Conservation (phyloP, 2,113 vertebrate species). For the Brachionichthys hirsutus region DNA sequence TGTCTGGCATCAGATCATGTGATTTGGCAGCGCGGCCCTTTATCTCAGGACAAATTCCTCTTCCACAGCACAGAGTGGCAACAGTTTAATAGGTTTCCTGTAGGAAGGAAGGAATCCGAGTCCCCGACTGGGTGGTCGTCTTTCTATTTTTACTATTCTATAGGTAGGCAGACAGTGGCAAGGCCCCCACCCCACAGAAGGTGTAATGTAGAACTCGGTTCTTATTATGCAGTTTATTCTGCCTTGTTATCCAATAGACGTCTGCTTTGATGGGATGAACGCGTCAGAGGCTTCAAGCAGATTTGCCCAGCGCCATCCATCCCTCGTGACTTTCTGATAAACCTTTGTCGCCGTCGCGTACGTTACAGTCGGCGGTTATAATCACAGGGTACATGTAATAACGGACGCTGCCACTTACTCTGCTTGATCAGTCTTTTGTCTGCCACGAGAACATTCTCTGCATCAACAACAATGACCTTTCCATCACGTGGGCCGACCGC, state of each 20-base stretch:
- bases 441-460: conserved; percentile 96
- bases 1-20: conserved; percentile 34
- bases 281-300: conserved; percentile 30
- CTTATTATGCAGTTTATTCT: conserved; percentile 63
- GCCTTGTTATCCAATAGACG: conserved; percentile 65
- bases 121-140: conserved; percentile 49
- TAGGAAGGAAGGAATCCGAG: conserved; percentile 47
- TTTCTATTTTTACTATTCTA: conserved; percentile 46
- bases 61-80: conserved; percentile 36
- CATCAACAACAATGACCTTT: conserved; percentile 97
- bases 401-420: conserved; percentile 81
- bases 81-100: conserved; percentile 67
- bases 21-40: conserved; percentile 49
- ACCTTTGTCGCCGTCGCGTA: conserved; percentile 25
- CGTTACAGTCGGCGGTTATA: conserved; percentile 10
- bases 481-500: conserved; percentile 95
- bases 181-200: conserved; percentile 6
- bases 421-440: conserved; percentile 97
- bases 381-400: neutral
- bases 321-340: conserved; percentile 43
- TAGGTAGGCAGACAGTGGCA: conserved; percentile 21
- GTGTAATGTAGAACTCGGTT: conserved; percentile 55
- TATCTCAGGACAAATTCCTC: conserved; percentile 34
- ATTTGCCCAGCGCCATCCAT: conserved; percentile 31
- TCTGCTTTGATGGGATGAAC: conserved; percentile 63